Evolutionary conservation across 2,888 invertebrate genomes (phyloP).

Genomic region (Pristionchus fissidentatus): DNA sequence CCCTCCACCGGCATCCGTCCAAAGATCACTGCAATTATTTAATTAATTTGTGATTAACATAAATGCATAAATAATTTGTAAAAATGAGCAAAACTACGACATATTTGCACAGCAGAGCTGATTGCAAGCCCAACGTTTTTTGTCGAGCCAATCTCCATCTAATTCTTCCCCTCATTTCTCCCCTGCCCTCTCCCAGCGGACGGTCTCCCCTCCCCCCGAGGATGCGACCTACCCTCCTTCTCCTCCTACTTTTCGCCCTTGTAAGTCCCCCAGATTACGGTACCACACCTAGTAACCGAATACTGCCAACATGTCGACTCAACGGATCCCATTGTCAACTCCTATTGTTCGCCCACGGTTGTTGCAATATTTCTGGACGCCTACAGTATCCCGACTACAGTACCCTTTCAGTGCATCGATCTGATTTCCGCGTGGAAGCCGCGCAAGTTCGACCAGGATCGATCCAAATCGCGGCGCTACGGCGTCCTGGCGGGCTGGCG

Average conservation of each 20-base stretch:
- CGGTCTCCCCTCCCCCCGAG: no score
- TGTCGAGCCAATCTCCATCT: not conserved
- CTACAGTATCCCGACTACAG: not conserved
- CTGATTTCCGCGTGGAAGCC: not conserved
- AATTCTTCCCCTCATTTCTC: not conserved
- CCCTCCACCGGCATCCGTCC: conserved; percentile 6
- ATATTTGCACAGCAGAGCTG: no score
- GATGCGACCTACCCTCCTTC: not conserved
- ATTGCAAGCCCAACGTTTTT: no score
- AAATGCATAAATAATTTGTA: no score
- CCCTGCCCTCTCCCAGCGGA: not conserved
- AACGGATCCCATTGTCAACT: no score
- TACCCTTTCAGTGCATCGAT: not conserved
- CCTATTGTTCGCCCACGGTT: no score
- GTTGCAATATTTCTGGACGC: no score
- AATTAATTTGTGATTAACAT: no score
- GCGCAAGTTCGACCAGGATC: conserved; percentile 21
- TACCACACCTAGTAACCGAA: no score
- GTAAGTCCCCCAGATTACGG: not conserved
- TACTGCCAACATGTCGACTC: no score
- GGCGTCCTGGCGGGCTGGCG: not conserved
- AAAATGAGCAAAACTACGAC: no score
- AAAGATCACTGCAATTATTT: conserved; percentile 13
- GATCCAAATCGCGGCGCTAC: not conserved
- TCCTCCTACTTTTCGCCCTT: not conserved